Evolutionary conservation across 2,888 invertebrate genomes (phyloP).

Genomic region (Himalopsyche anomala): DNA sequence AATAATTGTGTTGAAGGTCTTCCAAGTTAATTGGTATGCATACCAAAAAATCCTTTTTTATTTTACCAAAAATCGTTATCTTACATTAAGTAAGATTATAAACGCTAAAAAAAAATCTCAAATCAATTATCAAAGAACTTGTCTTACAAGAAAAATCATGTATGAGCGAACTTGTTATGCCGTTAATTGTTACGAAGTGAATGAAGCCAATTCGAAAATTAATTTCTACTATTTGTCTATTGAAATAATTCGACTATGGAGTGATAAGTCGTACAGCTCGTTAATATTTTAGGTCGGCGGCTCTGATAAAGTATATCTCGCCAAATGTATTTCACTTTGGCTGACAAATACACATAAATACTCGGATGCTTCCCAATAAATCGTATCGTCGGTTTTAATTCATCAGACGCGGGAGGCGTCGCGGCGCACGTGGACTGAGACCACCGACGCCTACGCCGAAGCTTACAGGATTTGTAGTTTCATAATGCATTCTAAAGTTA

Average conservation of each 20-base stretch:
- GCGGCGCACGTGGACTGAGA: constrained; percentile 7
- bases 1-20: too few species aligned
- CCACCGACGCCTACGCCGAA: background rate
- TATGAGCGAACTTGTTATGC: too few species aligned
- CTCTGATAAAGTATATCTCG: constrained; percentile 60
- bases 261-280: constrained; percentile 52
- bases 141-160: too few species aligned
- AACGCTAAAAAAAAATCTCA: too few species aligned
- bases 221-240: constrained; percentile 19
- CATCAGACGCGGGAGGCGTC: constrained; percentile 57
- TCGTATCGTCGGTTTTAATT: constrained; percentile 63
- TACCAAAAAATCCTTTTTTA: too few species aligned
- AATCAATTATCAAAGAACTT: too few species aligned
- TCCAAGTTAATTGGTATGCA: too few species aligned
- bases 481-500: constrained; percentile 3
- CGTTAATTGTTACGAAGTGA: background rate
- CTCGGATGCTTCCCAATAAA: constrained; percentile 62
- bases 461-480: constrained; percentile 32
- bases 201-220: background rate
- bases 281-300: constrained; percentile 58
- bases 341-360: constrained; percentile 65
- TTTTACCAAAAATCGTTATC: too few species aligned
- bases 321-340: constrained; percentile 55
- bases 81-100: too few species aligned
- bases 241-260: constrained; percentile 36